Evolutionary conservation across 2,113 vertebrate genomes (phyloP), one percentile per base, ranked within the genome.

Genomic region (Zingel zingel): DNA sequence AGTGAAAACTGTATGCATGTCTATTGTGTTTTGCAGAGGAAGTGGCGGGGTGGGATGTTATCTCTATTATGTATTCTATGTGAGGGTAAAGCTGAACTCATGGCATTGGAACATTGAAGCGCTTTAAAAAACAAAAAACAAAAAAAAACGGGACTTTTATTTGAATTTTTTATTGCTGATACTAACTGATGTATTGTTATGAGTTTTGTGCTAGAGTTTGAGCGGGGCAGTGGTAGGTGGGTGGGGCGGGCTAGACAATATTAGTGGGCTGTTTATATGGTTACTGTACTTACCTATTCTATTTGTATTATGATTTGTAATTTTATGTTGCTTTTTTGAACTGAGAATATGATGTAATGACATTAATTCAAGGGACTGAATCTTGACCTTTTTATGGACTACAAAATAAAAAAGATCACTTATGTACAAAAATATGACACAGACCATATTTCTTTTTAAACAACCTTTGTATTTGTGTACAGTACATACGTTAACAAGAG

Each of bases 301-400:
- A 89, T 93, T 94, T 94, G 92, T 94, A 92, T 92, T 93, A 93
- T 94, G 84, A 94, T 94, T 94, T 94, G 89, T 94, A 94, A 94
- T 92, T 93, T 93, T 90, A 93, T 92, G 91, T 94, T 94, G 91
- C 87, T 91, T 91, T 94, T 94, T 93, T 93, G 90, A 94, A 94
- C 89, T 89, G 89, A 94, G 86, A 94, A 91, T 83, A 93, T 87
- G 87, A 94, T 94, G 92, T 94, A 94, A 92, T 94, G 90, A 92
- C 80, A 90, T 92, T 87, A 90, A 94, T 91, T 94, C 88, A 93
- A 93, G 89, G 87, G 88, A 93, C 91, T 92, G 91, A 94, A 93
- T 92, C 91, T 93, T 94, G 91, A 94, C 93, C 92, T 94, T 94
- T 94, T 94, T 94, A 94, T 94, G 87, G 91, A 94, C 89, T 73